phyloP scores from a whole-genome alignment of 2,113 vertebrate genomes.

The Neopipo cinnamomea region DNA sequence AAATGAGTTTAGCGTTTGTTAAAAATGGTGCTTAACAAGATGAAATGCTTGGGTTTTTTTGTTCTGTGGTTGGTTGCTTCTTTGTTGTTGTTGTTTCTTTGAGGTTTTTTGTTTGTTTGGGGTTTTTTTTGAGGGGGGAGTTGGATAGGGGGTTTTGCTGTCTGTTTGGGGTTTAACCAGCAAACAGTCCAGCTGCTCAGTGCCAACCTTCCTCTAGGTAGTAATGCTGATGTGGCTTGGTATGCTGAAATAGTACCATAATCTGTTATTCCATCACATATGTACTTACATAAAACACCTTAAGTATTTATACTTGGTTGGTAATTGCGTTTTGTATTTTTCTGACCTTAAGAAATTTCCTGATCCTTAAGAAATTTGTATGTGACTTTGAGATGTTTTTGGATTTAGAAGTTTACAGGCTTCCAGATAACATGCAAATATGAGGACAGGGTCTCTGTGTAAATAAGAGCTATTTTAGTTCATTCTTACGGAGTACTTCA shows the following conservation, averaged over 20 bases:
- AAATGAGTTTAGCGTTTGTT: not conserved
- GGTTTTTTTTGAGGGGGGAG: not conserved
- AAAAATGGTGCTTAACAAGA: not conserved
- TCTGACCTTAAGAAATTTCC: not conserved
- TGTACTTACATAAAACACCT: not conserved
- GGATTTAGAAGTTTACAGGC: not conserved
- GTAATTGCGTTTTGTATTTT: not conserved
- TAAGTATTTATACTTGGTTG: not conserved
- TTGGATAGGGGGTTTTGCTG: rapidly evolving
- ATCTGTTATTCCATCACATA: not conserved
- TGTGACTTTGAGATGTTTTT: slow-evolving; percentile 25
- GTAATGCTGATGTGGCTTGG: not conserved
- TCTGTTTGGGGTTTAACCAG: not conserved
- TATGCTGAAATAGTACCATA: not conserved
- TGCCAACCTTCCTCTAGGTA: not conserved
- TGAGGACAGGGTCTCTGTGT: not conserved
- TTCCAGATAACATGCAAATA: not conserved
- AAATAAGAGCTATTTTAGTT: slow-evolving; percentile 37
- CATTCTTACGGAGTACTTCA: not conserved
- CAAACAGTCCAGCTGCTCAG: not conserved
- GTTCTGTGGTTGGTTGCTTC: not conserved
- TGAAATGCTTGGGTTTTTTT: not conserved
- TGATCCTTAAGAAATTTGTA: slow-evolving; percentile 20
- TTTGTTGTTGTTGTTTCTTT: not conserved
- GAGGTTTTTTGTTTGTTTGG: not conserved